Percentiles rank a stretch among this genome's conserved stretches.
These are phyloP conservation scores for Psittacus erithacus DNA, from an alignment of 2,113 vertebrate species.

Conservation along the genomic window DNA sequence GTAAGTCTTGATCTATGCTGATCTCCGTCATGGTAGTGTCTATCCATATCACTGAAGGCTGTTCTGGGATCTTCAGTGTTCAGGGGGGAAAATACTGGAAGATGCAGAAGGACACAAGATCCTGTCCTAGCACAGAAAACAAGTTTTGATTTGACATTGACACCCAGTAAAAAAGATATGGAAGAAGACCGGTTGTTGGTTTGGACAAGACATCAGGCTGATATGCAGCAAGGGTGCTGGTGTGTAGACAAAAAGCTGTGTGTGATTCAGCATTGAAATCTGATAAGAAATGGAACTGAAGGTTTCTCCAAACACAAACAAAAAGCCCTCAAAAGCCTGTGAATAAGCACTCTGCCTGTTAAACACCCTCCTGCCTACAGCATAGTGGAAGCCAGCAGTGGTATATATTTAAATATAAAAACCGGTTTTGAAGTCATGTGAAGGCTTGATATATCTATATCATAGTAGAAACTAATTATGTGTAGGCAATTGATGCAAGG, in stretches of 20 bases:
- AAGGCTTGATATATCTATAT: not conserved
- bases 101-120: not conserved
- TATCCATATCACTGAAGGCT: not conserved
- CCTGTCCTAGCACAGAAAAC: not conserved
- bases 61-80: not conserved
- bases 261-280: not conserved
- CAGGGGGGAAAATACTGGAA: not conserved
- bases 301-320: not conserved
- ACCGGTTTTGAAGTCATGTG: not conserved
- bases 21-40: not conserved
- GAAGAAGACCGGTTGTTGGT: not conserved
- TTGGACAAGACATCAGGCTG: not conserved
- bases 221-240: not conserved
- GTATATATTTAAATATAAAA: not conserved
- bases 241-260: not conserved
- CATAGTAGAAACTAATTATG: not conserved
- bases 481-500: not conserved
- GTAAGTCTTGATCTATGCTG: not conserved
- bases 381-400: not conserved
- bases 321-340: not conserved
- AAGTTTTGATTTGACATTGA: not conserved
- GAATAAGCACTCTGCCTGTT: not conserved
- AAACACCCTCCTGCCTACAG: not conserved
- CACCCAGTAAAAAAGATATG: fast-evolving
- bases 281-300: not conserved